Percentiles rank a stretch among this genome's conserved stretches.
Conservation (phyloP, 2,797 vertebrate genomes). For the Tauraco hartlaubi region DNA sequence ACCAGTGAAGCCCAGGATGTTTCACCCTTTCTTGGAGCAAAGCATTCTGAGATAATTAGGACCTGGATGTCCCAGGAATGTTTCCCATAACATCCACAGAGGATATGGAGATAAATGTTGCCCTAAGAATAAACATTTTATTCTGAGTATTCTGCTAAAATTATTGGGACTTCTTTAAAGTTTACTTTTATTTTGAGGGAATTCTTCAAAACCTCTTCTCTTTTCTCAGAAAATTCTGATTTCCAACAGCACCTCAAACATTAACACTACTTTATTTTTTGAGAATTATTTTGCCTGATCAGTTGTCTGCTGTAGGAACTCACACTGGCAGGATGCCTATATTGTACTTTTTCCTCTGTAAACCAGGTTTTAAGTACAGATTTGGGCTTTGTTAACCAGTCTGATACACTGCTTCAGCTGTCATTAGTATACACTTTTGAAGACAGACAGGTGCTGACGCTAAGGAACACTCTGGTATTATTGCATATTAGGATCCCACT, state of each 20-base stretch:
- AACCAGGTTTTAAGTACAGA: background rate
- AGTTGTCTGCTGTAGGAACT: background rate
- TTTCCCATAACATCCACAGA: background rate
- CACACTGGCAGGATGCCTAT: background rate
- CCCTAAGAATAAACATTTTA: background rate
- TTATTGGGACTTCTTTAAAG: background rate
- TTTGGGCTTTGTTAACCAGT: background rate
- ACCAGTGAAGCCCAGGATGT: background rate
- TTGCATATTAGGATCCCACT: background rate
- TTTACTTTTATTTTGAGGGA: background rate
- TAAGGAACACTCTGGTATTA: background rate
- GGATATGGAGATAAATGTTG: background rate
- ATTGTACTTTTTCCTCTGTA: background rate
- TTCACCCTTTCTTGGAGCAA: background rate
- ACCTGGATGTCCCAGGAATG: background rate
- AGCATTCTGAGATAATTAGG: background rate
- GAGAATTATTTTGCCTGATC: background rate
- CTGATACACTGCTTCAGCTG: background rate
- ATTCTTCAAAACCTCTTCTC: background rate
- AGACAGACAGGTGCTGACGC: background rate
- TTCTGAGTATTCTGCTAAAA: background rate
- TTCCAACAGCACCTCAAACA: fast-evolving
- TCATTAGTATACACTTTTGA: background rate
- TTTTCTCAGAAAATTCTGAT: background rate
- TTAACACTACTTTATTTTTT: background rate